Percentiles rank a stretch among this genome's conserved stretches.
These are phyloP conservation scores for Drosophila mettleri DNA, from an alignment of 2,888 invertebrate genomes.

Conservation along the genomic window DNA sequence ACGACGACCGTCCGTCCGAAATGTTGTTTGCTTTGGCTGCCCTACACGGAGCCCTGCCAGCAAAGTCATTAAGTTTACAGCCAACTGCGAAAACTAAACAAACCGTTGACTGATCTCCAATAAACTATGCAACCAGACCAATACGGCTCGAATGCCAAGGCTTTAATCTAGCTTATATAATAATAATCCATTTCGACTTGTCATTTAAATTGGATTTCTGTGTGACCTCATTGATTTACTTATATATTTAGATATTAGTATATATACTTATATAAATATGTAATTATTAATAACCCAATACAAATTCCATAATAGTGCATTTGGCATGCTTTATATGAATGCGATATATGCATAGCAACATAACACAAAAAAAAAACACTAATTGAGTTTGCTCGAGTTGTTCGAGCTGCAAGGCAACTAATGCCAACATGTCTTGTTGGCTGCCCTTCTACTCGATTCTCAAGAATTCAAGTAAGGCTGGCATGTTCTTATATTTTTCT, in stretches of 20 bases:
- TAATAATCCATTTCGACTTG: background rate
- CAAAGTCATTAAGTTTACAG: constrained; percentile 28
- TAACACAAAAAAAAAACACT: too few species aligned
- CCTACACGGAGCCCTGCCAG: constrained; percentile 5
- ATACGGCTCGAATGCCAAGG: too few species aligned
- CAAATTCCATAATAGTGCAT: too few species aligned
- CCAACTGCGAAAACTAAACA: constrained; percentile 6
- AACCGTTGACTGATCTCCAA: constrained; percentile 4
- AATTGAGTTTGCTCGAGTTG: background rate
- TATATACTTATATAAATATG: too few species aligned
- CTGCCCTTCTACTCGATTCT: background rate
- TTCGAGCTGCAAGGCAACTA: background rate
- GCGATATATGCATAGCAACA: too few species aligned
- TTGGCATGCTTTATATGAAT: too few species aligned
- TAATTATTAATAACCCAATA: too few species aligned
- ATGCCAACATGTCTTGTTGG: background rate
- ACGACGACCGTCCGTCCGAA: constrained; percentile 6
- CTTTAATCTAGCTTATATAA: background rate
- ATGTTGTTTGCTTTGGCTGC: constrained; percentile 29
- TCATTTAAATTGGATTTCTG: background rate
- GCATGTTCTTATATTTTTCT: background rate
- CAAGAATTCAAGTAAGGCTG: background rate
- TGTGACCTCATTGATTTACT: too few species aligned
- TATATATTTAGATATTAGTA: too few species aligned
- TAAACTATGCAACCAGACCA: too few species aligned